Base-by-base conservation (phyloP, 2,888 invertebrate species). In the Nemotelus nigrinus region DNA sequence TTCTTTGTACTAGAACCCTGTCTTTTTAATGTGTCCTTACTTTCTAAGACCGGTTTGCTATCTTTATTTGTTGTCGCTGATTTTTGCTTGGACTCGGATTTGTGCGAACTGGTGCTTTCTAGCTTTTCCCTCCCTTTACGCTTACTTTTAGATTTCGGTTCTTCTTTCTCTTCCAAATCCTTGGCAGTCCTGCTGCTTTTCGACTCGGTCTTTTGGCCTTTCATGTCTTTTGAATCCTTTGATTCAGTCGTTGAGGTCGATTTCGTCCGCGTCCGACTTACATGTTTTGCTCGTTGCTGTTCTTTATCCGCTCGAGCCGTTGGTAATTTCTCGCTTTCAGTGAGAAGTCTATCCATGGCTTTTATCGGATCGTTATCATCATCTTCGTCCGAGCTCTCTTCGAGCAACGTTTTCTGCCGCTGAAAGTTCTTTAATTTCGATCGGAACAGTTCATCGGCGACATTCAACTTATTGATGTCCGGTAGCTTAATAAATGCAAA, bases 331-430 rank as follows among this genome's bases (percentile, higher is more conserved):
- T 41, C 48, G 39, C 55, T 65, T 65, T 55, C 76, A 47, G 25
- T 60, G 10, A 74, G 60, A 48, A 74, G 41, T 39, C 63, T 10
- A 74, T 74, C 41, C 60, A 74, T 55, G 3, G 44, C n/a, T 55
- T 65, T 58, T 4, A 25, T 8, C 8, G 55, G 77, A 39, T 68
- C 68, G 45, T 67, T 39, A 55, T 67, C 65, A 8, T 76, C 68
- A 72, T 63, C 70, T 43, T 75, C 64, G 50, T 77, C 76, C 3
- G 76, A 76, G 48, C 76, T 79, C 41, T 76, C 76, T 63, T 72
- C 78, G 1, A 76, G 48, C 6, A 74, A 44, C 1, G 60, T 53
- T 67, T 68, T 74, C 25, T 5, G 44, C 44, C 53, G 77, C 25
- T 53, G 60, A 8, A 43, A 7, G 39, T 55, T 45, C 57, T 76